Base-by-base conservation (phyloP, 2,113 vertebrate genomes). In the Gallinago undulata region DNA sequence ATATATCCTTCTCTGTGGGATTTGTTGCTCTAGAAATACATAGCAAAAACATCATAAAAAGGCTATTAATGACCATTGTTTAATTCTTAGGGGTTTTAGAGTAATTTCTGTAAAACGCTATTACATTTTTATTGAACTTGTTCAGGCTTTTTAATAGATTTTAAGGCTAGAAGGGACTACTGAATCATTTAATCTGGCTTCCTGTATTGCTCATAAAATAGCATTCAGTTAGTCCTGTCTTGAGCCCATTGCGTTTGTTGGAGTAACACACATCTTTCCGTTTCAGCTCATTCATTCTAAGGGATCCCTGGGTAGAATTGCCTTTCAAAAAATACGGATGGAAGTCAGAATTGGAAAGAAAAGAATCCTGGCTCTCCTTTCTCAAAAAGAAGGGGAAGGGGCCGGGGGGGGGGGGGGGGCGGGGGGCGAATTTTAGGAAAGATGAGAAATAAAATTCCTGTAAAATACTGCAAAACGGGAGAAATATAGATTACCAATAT, bases 91-190 rank as follows among this genome's bases (percentile, higher is more conserved):
- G 41, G 43, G 41, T 0, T 59, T 94, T 60, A 59, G 63, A 92
- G 39, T 59, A 81, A 90, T 77, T 92, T 86, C 76, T 93, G 56
- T 84, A 60, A 95, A 96, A 84, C 1, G 8, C 8, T 92, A 41
- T 72, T 90, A 72, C 22, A 60, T 76, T 90, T 96, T 93, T 93
- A 93, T 81, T 89, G 56, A 94, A 93, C 30, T 81, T 94, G 47
- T 86, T 90, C 62, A 64, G n/a, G 35, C 33, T 90, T 87, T 82
- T 93, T 64, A 86, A 81, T 60, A 89, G 69, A 84, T 82, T 92
- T 94, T 90, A 90, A 89, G 57, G 35, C 56, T 89, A 94, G 88
- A 96, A 94, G n/a, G 67, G 45, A 91, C 74, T 85, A 87, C 30
- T 5, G 3, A 84, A 81, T 75, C 43, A 92, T 95, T 93, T 95